These are phyloP conservation scores for Crocidura indochinensis DNA, from an alignment of 2,797 vertebrate species.

Conservation along the genomic window DNA sequence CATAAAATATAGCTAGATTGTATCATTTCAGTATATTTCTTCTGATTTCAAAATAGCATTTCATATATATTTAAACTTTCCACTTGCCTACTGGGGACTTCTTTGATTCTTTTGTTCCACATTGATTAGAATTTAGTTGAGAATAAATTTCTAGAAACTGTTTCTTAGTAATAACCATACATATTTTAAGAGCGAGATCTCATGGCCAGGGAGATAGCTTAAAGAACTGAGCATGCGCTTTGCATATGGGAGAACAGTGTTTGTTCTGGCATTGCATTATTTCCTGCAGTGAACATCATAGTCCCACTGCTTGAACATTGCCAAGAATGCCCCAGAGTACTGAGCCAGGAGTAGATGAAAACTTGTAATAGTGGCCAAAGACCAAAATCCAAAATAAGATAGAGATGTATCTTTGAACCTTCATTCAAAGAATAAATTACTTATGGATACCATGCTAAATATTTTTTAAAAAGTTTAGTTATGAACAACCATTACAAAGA, in stretches of 20 bases:
- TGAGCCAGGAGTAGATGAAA: too few species aligned
- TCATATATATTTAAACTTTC: constrained; percentile 28
- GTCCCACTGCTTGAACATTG: too few species aligned
- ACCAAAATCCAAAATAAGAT: too few species aligned
- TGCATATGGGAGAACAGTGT: too few species aligned
- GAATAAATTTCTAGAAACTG: background rate
- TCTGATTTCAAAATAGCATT: constrained; percentile 30
- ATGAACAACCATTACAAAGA: constrained; percentile 31
- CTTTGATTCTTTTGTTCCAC: background rate
- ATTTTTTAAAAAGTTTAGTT: constrained; percentile 16
- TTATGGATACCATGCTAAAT: background rate
- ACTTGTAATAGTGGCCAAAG: too few species aligned
- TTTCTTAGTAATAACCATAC: constrained; percentile 43
- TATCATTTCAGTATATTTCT: background rate
- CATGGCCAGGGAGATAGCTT: background rate
- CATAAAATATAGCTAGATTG: background rate
- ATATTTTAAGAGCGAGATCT: background rate
- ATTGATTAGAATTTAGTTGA: constrained; percentile 6
- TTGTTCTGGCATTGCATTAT: too few species aligned
- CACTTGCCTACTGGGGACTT: background rate
- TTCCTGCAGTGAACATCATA: too few species aligned
- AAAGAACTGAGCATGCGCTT: too few species aligned
- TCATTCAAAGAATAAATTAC: constrained; percentile 52
- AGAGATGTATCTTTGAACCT: background rate
- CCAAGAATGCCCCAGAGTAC: too few species aligned